These are phyloP conservation scores for Corydoras maculifer DNA, from an alignment of 2,113 vertebrate species.

Conservation along the genomic window DNA sequence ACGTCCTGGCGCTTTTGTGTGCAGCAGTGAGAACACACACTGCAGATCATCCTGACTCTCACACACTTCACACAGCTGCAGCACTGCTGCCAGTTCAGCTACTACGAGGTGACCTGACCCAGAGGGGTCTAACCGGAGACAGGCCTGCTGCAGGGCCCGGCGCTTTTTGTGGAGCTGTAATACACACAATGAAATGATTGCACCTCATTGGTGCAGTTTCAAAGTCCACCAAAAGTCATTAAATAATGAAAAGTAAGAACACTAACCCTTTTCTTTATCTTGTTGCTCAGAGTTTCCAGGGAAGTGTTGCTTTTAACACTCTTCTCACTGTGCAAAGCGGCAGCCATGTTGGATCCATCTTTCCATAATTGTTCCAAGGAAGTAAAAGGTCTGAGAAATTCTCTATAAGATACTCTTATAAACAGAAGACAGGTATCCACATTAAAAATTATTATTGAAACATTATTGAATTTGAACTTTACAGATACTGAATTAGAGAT, in stretches of 20 bases:
- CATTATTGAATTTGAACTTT: too few species aligned
- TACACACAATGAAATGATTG: not conserved
- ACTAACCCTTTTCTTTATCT: slow-evolving; percentile 38
- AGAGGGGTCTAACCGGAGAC: slow-evolving; percentile 41
- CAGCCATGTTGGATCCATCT: slow-evolving; percentile 29
- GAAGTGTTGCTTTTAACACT: not conserved
- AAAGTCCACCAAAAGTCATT: too few species aligned
- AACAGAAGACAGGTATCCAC: not conserved
- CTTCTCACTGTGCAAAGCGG: slow-evolving; percentile 15
- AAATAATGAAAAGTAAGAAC: not conserved
- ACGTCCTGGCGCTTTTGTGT: slow-evolving; percentile 42
- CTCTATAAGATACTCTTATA: slow-evolving; percentile 42
- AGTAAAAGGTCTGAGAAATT: slow-evolving; percentile 50
- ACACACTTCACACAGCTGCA: slow-evolving; percentile 44
- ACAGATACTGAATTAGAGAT: too few species aligned
- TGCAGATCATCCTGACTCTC: slow-evolving; percentile 42
- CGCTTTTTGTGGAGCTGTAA: slow-evolving; percentile 33
- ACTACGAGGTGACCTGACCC: slow-evolving; percentile 37
- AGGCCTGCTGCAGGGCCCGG: slow-evolving; percentile 43
- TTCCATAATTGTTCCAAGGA: slow-evolving; percentile 31
- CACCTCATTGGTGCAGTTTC: too few species aligned
- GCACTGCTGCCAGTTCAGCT: slow-evolving; percentile 40
- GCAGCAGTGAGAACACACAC: slow-evolving; percentile 42
- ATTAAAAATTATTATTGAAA: too few species aligned
- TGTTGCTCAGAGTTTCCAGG: slow-evolving; percentile 16